These are phyloP conservation scores for Chrysogorgia sp. DNA, from an alignment of 92 coral and sea anemone genomes.

Conservation along the genomic window DNA sequence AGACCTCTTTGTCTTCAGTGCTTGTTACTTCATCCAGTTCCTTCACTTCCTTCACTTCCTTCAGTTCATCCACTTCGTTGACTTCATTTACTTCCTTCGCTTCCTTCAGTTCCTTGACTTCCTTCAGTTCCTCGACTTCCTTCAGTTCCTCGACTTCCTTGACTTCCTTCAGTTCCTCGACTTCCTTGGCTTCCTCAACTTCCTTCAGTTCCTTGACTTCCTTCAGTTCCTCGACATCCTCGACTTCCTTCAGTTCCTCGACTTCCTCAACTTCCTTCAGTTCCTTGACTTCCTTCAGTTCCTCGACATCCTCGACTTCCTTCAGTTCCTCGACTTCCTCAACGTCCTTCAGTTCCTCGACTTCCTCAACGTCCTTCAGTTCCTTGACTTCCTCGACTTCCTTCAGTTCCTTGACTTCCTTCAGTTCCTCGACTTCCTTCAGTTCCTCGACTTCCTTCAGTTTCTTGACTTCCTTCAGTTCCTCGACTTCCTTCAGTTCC, in stretches of 20 bases:
- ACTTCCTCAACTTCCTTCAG: constrained; percentile 1
- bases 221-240: neutral
- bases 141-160: constrained; percentile 1
- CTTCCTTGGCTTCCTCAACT: neutral
- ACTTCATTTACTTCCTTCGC: neutral
- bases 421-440: neutral
- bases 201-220: neutral
- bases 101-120: constrained; percentile 7
- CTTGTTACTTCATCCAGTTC: neutral
- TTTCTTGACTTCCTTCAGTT: neutral
- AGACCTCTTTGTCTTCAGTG: neutral
- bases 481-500: constrained; percentile 4
- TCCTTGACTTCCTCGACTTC: constrained; percentile 9
- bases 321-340: neutral
- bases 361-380: neutral
- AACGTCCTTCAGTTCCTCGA: too few species aligned
- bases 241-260: neutral
- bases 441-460: constrained; percentile 5
- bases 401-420: constrained; percentile 4
- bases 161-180: constrained; percentile 2
- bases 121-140: neutral
- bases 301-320: neutral
- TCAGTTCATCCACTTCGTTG: neutral
- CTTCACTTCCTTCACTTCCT: constrained; percentile 2
- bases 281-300: constrained; percentile 31